Conservation (phyloP, 1,140 invertebrate genomes). For the Spodoptera litura region DNA sequence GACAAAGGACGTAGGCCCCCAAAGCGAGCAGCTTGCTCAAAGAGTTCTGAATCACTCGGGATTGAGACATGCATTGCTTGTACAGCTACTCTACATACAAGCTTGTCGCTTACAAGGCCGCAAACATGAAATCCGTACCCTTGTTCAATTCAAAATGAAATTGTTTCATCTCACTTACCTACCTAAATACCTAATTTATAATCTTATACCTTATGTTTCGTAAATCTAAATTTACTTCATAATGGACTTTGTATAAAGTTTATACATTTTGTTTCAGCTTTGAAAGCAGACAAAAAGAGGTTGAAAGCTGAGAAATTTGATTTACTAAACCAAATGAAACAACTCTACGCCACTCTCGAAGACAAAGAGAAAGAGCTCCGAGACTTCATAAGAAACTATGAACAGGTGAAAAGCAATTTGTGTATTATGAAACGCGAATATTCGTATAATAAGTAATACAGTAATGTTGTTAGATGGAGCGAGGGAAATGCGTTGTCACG, state of each 20-base stretch:
- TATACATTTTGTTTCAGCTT: conserved; percentile 83
- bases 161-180: neutral
- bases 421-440: conserved; percentile 37
- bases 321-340: conserved; percentile 97
- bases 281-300: conserved; percentile 95
- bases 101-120: neutral
- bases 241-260: conserved; percentile 19
- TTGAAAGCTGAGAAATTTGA: conserved; percentile 98
- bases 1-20: conserved; percentile 50
- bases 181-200: no score
- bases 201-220: neutral
- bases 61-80: conserved; percentile 45
- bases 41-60: conserved; percentile 51
- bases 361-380: conserved; percentile 97
- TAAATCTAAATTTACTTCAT: neutral
- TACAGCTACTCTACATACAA: conserved; percentile 21
- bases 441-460: conserved; percentile 9
- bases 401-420: conserved; percentile 88
- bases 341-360: conserved; percentile 96
- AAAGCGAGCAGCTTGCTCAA: conserved; percentile 52
- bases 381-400: conserved; percentile 97
- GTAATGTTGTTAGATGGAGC: conserved; percentile 11
- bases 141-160: neutral
- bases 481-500: conserved; percentile 29
- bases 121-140: conserved; percentile 8